Percentiles rank a stretch among this genome's conserved stretches.
These are phyloP conservation scores for Polyommatus icarus DNA, from an alignment of 2,888 invertebrate species.

Conservation along the genomic window DNA sequence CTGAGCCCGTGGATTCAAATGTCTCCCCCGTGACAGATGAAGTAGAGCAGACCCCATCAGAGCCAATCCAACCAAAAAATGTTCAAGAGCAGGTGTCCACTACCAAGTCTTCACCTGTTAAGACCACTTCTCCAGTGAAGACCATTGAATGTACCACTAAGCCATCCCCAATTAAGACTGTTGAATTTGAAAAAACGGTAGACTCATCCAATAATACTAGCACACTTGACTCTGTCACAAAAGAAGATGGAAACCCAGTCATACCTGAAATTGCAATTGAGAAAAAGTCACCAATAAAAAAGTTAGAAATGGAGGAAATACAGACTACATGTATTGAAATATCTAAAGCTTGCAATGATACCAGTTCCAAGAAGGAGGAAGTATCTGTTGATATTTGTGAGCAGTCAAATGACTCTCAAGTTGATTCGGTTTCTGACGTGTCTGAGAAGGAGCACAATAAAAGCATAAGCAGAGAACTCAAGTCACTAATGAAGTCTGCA, in stretches of 20 bases:
- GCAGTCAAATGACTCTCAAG: conserved; percentile 58
- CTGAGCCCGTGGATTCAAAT: neutral
- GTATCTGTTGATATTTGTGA: conserved; percentile 44
- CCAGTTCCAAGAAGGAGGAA: conserved; percentile 13
- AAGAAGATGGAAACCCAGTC: conserved; percentile 20
- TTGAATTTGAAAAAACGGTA: conserved; percentile 17
- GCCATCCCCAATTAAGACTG: conserved; percentile 10
- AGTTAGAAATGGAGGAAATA: conserved; percentile 28
- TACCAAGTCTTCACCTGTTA: conserved; percentile 17
- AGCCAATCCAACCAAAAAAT: neutral
- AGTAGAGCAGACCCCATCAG: neutral
- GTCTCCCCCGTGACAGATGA: neutral
- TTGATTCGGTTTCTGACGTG: conserved; percentile 52
- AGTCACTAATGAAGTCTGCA: conserved; percentile 83
- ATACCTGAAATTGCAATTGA: conserved; percentile 12
- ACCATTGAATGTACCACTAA: neutral
- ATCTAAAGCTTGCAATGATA: conserved; percentile 35
- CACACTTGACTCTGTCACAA: neutral
- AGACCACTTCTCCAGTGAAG: conserved; percentile 21
- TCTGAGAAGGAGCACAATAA: conserved; percentile 67
- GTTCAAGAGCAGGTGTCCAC: conserved; percentile 18
- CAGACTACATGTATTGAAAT: conserved; percentile 31
- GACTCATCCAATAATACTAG: conserved; percentile 17
- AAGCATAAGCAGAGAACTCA: conserved; percentile 80
- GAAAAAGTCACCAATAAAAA: conserved; percentile 32